Conservation (phyloP, 2,113 vertebrate genomes). For the Oplegnathus fasciatus region DNA sequence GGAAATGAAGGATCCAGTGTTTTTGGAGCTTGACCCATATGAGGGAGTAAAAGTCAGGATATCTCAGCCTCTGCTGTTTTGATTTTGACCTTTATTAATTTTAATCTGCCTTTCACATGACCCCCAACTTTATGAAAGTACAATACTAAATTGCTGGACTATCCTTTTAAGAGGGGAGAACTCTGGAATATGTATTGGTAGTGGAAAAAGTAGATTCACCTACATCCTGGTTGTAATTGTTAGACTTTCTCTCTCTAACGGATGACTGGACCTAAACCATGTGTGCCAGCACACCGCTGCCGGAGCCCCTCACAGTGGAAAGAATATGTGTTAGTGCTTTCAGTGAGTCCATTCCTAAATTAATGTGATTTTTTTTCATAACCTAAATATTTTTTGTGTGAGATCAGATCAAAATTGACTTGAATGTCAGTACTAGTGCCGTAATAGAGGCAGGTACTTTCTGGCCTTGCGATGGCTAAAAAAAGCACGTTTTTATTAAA, state of each 20-base stretch:
- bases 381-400: not conserved
- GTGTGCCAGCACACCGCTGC: conserved; percentile 24
- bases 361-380: not conserved
- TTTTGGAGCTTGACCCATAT: not conserved
- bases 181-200: not conserved
- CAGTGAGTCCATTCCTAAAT: conserved; percentile 5
- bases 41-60: not conserved
- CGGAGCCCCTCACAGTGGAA: not conserved
- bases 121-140: not conserved
- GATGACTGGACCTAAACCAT: conserved; percentile 13
- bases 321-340: conserved; percentile 15
- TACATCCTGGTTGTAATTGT: conserved; percentile 11
- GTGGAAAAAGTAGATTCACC: not conserved
- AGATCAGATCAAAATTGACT: conserved; percentile 26
- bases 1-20: not conserved
- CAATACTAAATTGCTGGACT: not conserved
- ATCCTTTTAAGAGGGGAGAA: not conserved
- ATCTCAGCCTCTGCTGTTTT: not conserved
- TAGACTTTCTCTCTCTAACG: not conserved
- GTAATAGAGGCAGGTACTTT: conserved; percentile 19
- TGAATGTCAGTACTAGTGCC: not conserved
- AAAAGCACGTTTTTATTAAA: conserved; percentile 45
- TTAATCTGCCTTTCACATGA: not conserved
- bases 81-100: not conserved
- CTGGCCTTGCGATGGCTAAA: not conserved